Evolutionary conservation across 2,888 invertebrate species (phyloP), one percentile per base, ranked within the genome.

Genomic region (Cremastinae sp.): DNA sequence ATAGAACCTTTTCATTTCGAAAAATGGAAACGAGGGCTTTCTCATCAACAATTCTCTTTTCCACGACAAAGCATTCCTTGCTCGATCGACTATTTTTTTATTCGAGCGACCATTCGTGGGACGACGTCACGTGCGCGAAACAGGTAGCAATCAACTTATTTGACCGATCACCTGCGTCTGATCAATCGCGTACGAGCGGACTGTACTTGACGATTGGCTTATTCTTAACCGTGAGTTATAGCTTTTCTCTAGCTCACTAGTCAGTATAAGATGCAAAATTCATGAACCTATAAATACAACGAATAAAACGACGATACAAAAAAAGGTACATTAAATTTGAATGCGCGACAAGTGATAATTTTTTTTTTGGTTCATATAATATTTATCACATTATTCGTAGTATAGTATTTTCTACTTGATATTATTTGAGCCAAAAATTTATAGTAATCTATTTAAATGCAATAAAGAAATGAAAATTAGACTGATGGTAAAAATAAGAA

Each of bases 131-230:
- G 53, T 73, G 66, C 59, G 5, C 14, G n/a, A 14, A 66, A n/a
- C 66, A 73, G 58, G 51, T 45, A n/a, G 5, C 45, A 66, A 66
- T 65, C 51, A 36, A 51, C 73, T 59, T 59, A 59, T 66, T 65
- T 36, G 53, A 58, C 8, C 14, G 51, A 73, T 66, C 43, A 64
- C 51, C 45, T 5, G 28, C 7, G 18, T n/a, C 53, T 16, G 43
- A 53, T 54, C 22, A 43, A 54, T 34, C 28, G 28, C 38, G 43
- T 22, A 18, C 9, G 43, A 45, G 43, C n/a, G 8, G 43, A 18
- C 18, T 56, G 12, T 14, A 12, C 41, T 9, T 5, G 28, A 28
- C 12, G 54, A 22, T n/a, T 34, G 9, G 22, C 10, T 20, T 5
- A 41, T 41, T 45, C 20, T 22, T 45, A 45, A 12, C 34, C 9